These are phyloP conservation scores for Macrosiphum euphorbiae DNA, from an alignment of 2,888 invertebrate genomes.

Conservation along the genomic window DNA sequence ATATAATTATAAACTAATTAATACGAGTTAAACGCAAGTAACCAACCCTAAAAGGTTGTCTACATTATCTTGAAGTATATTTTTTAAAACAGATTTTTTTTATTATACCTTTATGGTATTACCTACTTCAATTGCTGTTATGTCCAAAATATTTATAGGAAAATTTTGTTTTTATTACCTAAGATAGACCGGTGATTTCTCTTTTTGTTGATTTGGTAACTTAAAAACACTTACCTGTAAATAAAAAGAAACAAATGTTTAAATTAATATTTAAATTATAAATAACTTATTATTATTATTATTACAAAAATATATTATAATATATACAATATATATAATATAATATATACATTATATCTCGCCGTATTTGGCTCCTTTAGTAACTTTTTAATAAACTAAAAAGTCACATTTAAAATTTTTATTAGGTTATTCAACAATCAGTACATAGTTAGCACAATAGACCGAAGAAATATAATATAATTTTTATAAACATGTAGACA, in stretches of 20 bases:
- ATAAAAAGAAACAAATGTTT: conserved; percentile 20
- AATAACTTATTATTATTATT: neutral
- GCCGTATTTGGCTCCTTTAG: neutral
- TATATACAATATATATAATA: neutral
- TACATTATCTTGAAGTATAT: neutral
- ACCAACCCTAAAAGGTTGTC: neutral
- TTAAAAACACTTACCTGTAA: conserved; percentile 44
- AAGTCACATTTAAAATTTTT: neutral
- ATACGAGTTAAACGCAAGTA: neutral
- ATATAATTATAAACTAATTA: neutral
- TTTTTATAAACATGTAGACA: no score
- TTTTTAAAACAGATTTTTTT: neutral
- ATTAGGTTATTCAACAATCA: no score
- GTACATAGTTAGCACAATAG: no score
- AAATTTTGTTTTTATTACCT: neutral
- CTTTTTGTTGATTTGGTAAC: neutral
- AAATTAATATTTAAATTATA: conserved; percentile 4
- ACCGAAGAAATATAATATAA: no score
- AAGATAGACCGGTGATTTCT: neutral
- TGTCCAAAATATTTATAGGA: neutral
- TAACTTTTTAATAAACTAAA: neutral
- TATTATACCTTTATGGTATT: neutral
- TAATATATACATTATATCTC: neutral
- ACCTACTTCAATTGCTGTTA: neutral
- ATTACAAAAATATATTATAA: neutral